Evolutionary conservation across 2,113 vertebrate species (phyloP).

Genomic region (Heterochromis multidens): DNA sequence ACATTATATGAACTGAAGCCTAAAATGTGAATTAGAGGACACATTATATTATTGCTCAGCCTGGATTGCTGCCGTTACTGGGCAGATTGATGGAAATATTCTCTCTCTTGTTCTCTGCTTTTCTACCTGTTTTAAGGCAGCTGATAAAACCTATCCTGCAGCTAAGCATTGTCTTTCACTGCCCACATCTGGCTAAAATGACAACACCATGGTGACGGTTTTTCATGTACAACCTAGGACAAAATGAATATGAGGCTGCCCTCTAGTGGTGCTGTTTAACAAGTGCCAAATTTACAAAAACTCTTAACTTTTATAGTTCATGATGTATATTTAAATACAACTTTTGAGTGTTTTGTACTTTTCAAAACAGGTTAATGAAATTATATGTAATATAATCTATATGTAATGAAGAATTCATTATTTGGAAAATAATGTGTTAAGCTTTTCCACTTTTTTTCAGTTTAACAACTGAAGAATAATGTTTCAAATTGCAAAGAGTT

Average conservation of each 20-base stretch:
- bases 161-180: not conserved
- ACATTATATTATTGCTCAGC: not conserved
- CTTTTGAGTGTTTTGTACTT: not conserved
- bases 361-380: not conserved
- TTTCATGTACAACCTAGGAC: not conserved
- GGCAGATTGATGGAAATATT: not conserved
- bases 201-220: not conserved
- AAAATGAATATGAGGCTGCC: not conserved
- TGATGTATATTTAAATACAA: not conserved
- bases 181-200: slow-evolving; percentile 19
- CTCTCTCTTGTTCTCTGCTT: not conserved
- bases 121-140: not conserved
- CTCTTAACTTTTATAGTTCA: not conserved
- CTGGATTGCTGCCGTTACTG: not conserved
- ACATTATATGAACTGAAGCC: not conserved
- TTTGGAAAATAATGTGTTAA: fast-evolving
- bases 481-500: not conserved
- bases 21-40: not conserved
- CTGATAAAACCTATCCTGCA: not conserved
- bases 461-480: not conserved
- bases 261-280: not conserved
- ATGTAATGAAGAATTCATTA: not conserved
- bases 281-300: not conserved
- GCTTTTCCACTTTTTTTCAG: too few species aligned
- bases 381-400: too few species aligned